Conservation (phyloP, 2,888 invertebrate species). For the Cephus spinipes region DNA sequence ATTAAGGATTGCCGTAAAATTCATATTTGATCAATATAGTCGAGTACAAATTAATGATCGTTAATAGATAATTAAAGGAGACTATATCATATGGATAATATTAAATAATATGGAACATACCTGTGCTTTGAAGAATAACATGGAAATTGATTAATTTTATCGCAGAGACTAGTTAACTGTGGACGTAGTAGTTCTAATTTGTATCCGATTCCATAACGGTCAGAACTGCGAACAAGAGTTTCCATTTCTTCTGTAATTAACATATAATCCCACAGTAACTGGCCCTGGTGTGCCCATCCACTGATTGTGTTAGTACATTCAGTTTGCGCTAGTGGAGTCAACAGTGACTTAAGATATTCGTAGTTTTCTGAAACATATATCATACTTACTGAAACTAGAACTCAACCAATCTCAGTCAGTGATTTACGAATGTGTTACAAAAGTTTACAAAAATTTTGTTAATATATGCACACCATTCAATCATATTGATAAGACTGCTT, state of each 20-base stretch:
- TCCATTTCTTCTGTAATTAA: constrained; percentile 74
- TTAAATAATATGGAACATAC: constrained; percentile 48
- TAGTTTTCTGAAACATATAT: constrained; percentile 72
- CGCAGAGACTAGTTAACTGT: constrained; percentile 68
- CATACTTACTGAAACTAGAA: background rate
- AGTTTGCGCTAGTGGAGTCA: constrained; percentile 72
- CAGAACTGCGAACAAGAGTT: constrained; percentile 47
- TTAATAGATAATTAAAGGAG: background rate
- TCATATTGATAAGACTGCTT: constrained; percentile 6
- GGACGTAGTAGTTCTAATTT: constrained; percentile 69
- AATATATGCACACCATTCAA: background rate
- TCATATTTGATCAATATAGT: background rate
- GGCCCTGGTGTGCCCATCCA: constrained; percentile 81
- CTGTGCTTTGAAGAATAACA: constrained; percentile 69
- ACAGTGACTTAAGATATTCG: constrained; percentile 72
- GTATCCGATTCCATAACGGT: constrained; percentile 56
- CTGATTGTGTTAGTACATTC: constrained; percentile 71
- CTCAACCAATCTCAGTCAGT: background rate
- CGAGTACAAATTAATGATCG: background rate
- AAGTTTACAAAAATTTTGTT: constrained; percentile 44
- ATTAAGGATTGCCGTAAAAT: background rate
- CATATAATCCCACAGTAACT: constrained; percentile 79
- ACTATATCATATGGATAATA: background rate
- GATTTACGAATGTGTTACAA: background rate
- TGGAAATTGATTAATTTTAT: constrained; percentile 67